Evolutionary conservation across 2,888 invertebrate genomes (phyloP).

Genomic region (Peribatodes rhomboidaria): DNA sequence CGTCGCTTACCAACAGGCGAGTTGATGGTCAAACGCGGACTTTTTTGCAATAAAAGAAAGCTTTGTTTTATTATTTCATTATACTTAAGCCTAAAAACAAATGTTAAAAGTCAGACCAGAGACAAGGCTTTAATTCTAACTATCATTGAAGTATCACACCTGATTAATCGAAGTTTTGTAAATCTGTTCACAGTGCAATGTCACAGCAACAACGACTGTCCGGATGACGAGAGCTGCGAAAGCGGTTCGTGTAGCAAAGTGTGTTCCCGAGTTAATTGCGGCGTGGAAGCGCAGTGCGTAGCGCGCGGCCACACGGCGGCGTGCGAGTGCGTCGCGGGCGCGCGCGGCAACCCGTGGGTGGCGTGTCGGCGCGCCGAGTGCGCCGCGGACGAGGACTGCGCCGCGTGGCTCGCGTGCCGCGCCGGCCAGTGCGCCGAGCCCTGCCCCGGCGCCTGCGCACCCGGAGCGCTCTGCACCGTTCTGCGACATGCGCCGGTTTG

Average conservation of each 20-base stretch:
- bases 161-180: not conserved
- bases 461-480: slow-evolving; percentile 91
- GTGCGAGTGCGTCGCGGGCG: slow-evolving; percentile 92
- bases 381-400: slow-evolving; percentile 91
- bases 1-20: too few species aligned
- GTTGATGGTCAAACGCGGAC: too few species aligned
- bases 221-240: slow-evolving; percentile 93
- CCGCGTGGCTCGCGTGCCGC: slow-evolving; percentile 92
- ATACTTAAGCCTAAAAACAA: too few species aligned
- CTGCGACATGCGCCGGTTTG: slow-evolving; percentile 92
- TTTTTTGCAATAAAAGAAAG: too few species aligned
- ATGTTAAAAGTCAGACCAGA: too few species aligned
- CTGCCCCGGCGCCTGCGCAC: slow-evolving; percentile 94
- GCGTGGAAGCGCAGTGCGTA: slow-evolving; percentile 91
- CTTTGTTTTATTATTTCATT: too few species aligned
- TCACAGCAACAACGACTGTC: slow-evolving; percentile 94
- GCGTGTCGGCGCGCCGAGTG: slow-evolving; percentile 93
- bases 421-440: slow-evolving; percentile 93
- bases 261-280: slow-evolving; percentile 93
- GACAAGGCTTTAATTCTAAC: too few species aligned
- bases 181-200: slow-evolving; percentile 90
- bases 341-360: slow-evolving; percentile 93
- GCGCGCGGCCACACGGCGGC: slow-evolving; percentile 92
- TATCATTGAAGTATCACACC: not conserved
- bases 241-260: slow-evolving; percentile 93